Base-by-base conservation (phyloP, 2,113 vertebrate species). In the Regulus satrapa region DNA sequence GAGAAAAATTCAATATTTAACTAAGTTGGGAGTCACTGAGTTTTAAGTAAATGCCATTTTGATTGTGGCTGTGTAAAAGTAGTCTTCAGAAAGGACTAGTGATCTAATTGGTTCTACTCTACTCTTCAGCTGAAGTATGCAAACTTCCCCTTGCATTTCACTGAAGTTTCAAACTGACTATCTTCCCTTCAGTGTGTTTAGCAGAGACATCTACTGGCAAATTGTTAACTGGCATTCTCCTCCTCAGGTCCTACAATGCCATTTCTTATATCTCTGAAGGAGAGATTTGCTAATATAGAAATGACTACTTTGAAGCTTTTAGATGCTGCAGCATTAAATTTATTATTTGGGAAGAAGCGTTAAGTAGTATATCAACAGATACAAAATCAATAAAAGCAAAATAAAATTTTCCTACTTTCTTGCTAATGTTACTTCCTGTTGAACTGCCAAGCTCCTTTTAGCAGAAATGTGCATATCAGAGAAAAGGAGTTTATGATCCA, bases 151-250 rank as follows among this genome's bases (percentile, higher is more conserved):
- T 32, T 78, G 12, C 9, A 2, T 85, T 89, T 85, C 79, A 40
- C 29, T 64, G 36, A 40, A 56, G 38, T 77, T 92, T 76, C 13
- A 10, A 49, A 55, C 10, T 12, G 38, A 17, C 3, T 24, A 2
- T 51, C 34, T 68, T 85, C 81, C 46, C 26, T 40, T 79, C 84
- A 49, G 3, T 31, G 71, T 55, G 93, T 95, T 97, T 94, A 83
- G 89, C 87, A 94, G 96, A 90, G 96, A 94, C 96, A 97, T 93
- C 95, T 97, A 63, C 94, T 92, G 95, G 93, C 55, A 79, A 55
- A 67, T 66, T 18, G 6, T 67, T 88, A 88, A 40, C 32, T 49
- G 62, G 71, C 87, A 51, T 59, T 75, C 38, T 76, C 25, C 45
- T 83, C 28, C 29, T 66, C 10, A 1, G 32, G 28, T 55, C 32